phyloP scores from a whole-genome alignment of 1,140 invertebrate species.

The Mercenaria mercenaria region DNA sequence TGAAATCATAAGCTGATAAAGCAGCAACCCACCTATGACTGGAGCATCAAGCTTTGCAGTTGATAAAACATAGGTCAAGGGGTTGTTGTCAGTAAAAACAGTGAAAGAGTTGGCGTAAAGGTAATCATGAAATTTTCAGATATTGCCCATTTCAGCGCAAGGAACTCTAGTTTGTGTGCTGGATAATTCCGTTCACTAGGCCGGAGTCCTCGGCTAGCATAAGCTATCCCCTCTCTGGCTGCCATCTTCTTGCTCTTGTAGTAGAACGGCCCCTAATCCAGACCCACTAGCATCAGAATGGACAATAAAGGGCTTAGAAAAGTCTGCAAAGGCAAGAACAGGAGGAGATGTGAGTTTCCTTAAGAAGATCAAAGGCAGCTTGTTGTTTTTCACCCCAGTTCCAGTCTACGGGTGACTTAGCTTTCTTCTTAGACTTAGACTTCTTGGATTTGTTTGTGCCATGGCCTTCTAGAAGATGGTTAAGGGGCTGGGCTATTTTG shows the following conservation, averaged over 20 bases:
- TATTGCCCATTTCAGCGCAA: slow-evolving; percentile 29
- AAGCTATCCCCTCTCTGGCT: slow-evolving; percentile 67
- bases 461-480: slow-evolving; percentile 24
- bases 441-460: neutral
- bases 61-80: slow-evolving; percentile 55
- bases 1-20: slow-evolving; percentile 34
- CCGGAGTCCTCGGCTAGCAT: slow-evolving; percentile 60
- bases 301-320: slow-evolving; percentile 20
- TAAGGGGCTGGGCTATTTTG: slow-evolving; percentile 67
- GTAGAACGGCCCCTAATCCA: slow-evolving; percentile 60
- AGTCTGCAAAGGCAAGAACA: slow-evolving; percentile 64
- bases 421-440: neutral
- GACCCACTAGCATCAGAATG: slow-evolving; percentile 46
- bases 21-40: slow-evolving; percentile 57
- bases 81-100: slow-evolving; percentile 62
- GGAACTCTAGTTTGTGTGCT: slow-evolving; percentile 66
- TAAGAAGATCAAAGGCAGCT: slow-evolving; percentile 65
- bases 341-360: slow-evolving; percentile 59
- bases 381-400: slow-evolving; percentile 26
- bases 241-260: slow-evolving; percentile 42
- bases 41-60: slow-evolving; percentile 60
- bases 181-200: slow-evolving; percentile 67
- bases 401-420: neutral
- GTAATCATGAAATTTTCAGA: slow-evolving; percentile 1
- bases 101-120: slow-evolving; percentile 45